Conservation (phyloP, 2,797 vertebrate genomes). For the Chelon labrosus region DNA sequence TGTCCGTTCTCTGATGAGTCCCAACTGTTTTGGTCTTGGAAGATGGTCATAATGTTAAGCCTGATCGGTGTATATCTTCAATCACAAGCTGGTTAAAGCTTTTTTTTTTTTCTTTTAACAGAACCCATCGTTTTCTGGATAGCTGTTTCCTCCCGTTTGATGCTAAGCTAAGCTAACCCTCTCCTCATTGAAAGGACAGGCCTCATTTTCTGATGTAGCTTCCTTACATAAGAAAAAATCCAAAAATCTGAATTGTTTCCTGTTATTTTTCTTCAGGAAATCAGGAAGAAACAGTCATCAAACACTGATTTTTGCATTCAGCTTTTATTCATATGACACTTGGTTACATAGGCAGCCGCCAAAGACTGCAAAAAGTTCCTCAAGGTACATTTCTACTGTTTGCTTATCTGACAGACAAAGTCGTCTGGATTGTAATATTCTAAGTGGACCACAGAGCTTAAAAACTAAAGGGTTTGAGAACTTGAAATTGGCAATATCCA, state of each 20-base stretch:
- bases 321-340: slow-evolving; percentile 17
- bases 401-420: neutral
- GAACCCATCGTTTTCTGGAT: neutral
- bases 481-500: neutral
- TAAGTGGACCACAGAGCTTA: slow-evolving; percentile 6
- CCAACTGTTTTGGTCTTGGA: too few relatives aligned
- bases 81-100: too few relatives aligned
- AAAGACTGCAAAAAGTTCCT: neutral
- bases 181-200: neutral
- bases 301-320: neutral
- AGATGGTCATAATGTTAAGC: too few relatives aligned
- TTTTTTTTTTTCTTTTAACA: too few relatives aligned
- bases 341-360: neutral
- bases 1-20: too few relatives aligned
- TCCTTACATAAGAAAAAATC: too few relatives aligned
- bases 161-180: neutral
- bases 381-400: slow-evolving; percentile 4
- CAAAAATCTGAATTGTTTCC: too few relatives aligned
- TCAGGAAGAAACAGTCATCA: neutral
- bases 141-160: neutral
- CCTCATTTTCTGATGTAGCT: too few relatives aligned
- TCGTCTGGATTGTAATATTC: neutral
- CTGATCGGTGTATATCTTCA: too few relatives aligned
- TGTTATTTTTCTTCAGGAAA: neutral
- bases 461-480: neutral